Base-by-base conservation (phyloP, 2,797 vertebrate species). In the Sebastes glaucus region DNA sequence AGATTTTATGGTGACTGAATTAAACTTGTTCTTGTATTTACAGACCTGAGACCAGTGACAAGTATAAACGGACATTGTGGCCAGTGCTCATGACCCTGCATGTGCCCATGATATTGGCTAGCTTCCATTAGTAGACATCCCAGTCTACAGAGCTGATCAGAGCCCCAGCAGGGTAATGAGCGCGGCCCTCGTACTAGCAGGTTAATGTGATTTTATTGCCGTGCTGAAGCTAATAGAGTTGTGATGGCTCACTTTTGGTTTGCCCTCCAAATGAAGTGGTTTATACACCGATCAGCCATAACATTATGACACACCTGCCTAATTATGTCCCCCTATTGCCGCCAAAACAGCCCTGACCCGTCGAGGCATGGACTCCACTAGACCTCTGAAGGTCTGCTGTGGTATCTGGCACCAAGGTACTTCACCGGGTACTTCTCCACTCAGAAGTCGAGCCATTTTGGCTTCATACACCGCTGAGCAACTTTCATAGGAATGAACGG, bases 131-230 rank as follows among this genome's bases (percentile, higher is more conserved):
- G 71, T 3, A n/a, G 28, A 52, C 22, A 28, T 59, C 46, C 81
- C 62, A 65, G 59, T 71, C 81, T 2, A 75, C 71, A 87, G 80
- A 94, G 89, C 88, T 91, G 76, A 53, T 67, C 82, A 85, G 1
- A 80, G 91, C 92, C 89, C 77, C 71, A 14, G 81, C 67, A 38
- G 85, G 77, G 75, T 96, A 95, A 96, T 94, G 93, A 95, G 89
- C 70, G 42, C 60, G 46, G 87, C 79, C 91, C 77, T 84, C 90
- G 60, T 92, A 94, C 90, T 93, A 90, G 93, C 93, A 90, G 92
- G 93, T 94, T 95, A 95, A 95, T 94, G 91, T 86, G 86, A 88
- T 96, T 96, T 96, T 92, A 94, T 96, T 94, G 90, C 93, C 88
- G 80, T 66, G 79, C 89, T 85, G 87, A 90, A 94, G 93, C 93